Conservation (phyloP, 2,113 vertebrate genomes). For the Engraulis encrasicolus region DNA sequence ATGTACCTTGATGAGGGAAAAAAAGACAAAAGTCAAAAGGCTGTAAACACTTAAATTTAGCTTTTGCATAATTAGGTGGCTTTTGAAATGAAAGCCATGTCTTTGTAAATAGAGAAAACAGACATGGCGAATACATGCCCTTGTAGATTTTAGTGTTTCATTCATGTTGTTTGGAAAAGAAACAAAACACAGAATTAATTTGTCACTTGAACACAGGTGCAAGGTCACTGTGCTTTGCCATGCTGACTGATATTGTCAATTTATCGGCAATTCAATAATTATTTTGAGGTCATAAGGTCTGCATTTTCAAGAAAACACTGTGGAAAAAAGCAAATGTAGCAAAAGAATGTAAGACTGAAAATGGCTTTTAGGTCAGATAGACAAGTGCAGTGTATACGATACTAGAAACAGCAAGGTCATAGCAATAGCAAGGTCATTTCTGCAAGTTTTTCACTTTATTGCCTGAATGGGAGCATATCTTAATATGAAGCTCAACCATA, state of each 20-base stretch:
- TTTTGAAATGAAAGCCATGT: background rate
- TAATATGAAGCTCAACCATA: no score
- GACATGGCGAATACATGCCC: slow-evolving; percentile 5
- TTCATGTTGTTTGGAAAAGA: background rate
- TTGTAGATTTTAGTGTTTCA: background rate
- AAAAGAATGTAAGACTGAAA: no score
- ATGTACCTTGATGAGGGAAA: background rate
- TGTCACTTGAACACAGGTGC: slow-evolving; percentile 7
- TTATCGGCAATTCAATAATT: background rate
- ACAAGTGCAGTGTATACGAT: no score
- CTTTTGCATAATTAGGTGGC: background rate
- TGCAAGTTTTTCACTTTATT: no score
- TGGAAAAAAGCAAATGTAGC: background rate
- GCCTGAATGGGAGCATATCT: no score
- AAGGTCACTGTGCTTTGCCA: background rate
- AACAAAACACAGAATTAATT: background rate
- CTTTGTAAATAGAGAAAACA: background rate
- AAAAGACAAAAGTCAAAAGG: background rate
- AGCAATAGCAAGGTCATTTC: no score
- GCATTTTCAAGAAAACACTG: background rate
- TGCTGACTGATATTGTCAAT: background rate
- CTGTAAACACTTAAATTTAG: background rate
- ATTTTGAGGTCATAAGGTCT: background rate
- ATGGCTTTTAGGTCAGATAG: no score
- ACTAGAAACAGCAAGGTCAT: no score